Conservation (phyloP, 2,888 invertebrate genomes). For the Labia minor region DNA sequence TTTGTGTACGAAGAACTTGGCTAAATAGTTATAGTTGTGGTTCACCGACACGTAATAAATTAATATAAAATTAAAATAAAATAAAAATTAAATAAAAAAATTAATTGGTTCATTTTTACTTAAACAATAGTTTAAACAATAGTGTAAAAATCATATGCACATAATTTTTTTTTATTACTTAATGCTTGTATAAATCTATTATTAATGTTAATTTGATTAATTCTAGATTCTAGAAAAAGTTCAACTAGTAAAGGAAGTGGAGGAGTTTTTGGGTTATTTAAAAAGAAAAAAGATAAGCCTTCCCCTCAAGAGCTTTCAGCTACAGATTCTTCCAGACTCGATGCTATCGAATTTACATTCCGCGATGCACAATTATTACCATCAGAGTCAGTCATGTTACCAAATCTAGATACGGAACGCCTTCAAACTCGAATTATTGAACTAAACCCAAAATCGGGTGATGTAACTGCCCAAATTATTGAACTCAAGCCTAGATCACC, state of each 20-base stretch:
- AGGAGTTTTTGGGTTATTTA: neutral
- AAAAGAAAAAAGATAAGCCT: neutral
- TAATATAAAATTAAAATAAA: neutral
- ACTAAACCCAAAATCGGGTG: neutral
- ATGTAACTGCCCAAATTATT: neutral
- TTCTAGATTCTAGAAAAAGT: neutral
- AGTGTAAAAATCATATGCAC: no score
- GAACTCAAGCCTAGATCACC: neutral
- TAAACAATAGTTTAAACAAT: no score
- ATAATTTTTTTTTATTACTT: no score
- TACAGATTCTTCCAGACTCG: neutral
- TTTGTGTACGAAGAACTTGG: no score
- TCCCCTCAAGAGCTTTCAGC: neutral
- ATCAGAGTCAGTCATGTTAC: conserved; percentile 26
- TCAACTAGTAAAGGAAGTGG: neutral
- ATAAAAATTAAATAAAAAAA: no score
- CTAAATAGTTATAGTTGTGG: no score
- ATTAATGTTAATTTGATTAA: no score
- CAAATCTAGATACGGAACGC: conserved; percentile 17
- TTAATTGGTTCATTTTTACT: no score
- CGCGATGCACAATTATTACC: conserved; percentile 22
- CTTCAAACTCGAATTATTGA: neutral
- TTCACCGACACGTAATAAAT: no score
- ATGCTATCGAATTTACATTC: neutral
- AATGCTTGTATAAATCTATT: no score